Evolutionary conservation across 2,113 vertebrate species (phyloP), one percentile per base, ranked within the genome.

Genomic region (Vulpes lagopus): DNA sequence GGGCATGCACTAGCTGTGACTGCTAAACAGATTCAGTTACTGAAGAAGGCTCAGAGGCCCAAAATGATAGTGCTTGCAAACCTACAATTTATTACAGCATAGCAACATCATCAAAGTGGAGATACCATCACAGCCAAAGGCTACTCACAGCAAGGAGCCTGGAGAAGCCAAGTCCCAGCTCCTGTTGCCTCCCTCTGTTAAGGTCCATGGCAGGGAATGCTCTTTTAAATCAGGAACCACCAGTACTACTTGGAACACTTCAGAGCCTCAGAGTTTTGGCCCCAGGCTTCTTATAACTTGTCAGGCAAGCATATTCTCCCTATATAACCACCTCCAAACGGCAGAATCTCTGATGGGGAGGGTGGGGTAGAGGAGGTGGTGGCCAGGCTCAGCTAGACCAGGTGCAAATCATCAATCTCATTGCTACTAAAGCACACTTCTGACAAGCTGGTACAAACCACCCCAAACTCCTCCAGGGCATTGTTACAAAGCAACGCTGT

Each of bases 191-290:
- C 71, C 80, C n/a, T n/a, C 16, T n/a, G 67, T 43, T 35, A 30
- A 35, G 57, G 30, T 59, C 65, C 4, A 2, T 0, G 7, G 64
- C n/a, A 49, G 57, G 57, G 74, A 0, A 1, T 2, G 6, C 19
- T 32, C 7, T 84, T 27, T 64, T 25, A 27, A 15, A 57, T 81
- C 57, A 22, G 65, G 65, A 74, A 8, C 15, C n/a, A 17, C 15
- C 0, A 5, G 27, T 1, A 0, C 10, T 65, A 49, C 49, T 30
- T 27, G 22, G 67, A n/a, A 55, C 19, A 32, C 57, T 53, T 80
- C 49, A 11, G 82, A 20, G 43, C 11, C 64, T 62, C 8, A 1
- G 64, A 53, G 11, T 49, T 16, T 25, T 5, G 0, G 38, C 30
- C 38, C 38, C 0, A 1, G 43, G 53, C 32, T 60, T 78, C 89